These are phyloP conservation scores for Acronicta alni DNA, from an alignment of 2,888 invertebrate species.

Conservation along the genomic window DNA sequence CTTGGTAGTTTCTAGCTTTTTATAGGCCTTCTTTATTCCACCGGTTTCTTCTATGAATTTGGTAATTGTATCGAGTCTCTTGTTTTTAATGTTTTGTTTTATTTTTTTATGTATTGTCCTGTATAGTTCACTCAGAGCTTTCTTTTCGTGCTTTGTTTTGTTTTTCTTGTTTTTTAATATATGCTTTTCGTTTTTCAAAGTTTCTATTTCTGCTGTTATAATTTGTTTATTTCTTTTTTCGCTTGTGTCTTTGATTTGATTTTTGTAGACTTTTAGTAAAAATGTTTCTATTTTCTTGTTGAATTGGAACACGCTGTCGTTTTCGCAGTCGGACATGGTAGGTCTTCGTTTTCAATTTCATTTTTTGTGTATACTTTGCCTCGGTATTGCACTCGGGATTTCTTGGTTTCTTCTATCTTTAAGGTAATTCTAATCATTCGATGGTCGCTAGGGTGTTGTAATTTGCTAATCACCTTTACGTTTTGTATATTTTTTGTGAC, in stretches of 20 bases:
- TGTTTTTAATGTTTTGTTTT: background rate
- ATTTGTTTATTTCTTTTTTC: background rate
- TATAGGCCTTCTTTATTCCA: slow-evolving; percentile 1
- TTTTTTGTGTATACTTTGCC: background rate
- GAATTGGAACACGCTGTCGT: background rate
- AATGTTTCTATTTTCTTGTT: background rate
- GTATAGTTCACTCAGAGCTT: background rate
- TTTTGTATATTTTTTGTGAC: background rate
- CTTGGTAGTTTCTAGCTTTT: background rate
- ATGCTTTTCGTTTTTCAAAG: background rate
- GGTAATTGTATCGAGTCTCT: background rate
- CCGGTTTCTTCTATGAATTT: background rate
- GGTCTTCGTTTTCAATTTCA: background rate
- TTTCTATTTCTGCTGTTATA: slow-evolving; percentile 3
- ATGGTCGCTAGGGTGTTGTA: background rate
- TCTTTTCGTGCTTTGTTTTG: background rate
- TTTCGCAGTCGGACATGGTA: background rate
- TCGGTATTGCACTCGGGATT: background rate
- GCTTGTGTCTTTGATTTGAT: background rate
- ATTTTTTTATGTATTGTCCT: background rate
- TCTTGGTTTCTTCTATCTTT: background rate
- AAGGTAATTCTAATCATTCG: background rate
- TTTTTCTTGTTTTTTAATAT: slow-evolving; percentile 6
- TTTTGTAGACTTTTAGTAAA: too few relatives aligned
- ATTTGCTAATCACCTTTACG: background rate